Conservation (phyloP, 1,140 invertebrate genomes). For the Lepidurus apus region DNA sequence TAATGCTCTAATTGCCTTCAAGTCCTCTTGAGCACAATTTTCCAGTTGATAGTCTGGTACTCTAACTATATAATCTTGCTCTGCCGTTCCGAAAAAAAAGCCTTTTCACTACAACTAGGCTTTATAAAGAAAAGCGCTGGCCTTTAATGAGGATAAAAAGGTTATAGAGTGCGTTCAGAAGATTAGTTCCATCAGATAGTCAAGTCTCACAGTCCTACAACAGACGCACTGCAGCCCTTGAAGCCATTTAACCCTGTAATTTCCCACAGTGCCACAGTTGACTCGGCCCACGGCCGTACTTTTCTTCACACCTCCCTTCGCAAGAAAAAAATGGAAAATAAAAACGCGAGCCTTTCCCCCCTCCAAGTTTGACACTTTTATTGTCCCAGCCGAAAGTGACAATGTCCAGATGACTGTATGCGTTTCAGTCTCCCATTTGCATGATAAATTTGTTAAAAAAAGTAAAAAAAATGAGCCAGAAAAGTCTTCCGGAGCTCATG, state of each 20-base stretch:
- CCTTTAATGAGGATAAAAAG: no score
- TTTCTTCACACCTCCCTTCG: background rate
- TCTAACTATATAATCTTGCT: no score
- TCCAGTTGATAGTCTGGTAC: no score
- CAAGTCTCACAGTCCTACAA: background rate
- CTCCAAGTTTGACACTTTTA: background rate
- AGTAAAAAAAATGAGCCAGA: background rate
- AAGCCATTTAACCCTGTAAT: background rate
- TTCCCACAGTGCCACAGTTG: background rate
- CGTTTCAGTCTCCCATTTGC: background rate
- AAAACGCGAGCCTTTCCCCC: background rate
- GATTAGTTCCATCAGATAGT: no score
- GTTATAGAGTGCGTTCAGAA: no score
- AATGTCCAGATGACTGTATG: background rate
- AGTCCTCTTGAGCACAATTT: no score
- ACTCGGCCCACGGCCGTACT: background rate
- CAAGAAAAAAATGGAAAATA: background rate
- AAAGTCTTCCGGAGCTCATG: background rate
- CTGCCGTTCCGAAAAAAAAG: no score
- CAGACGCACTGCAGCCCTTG: background rate
- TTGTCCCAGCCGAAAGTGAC: slow-evolving; percentile 4
- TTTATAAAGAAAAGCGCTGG: no score
- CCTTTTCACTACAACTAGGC: no score
- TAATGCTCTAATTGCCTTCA: no score
- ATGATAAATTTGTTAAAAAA: background rate